Evolutionary conservation across 2,888 invertebrate genomes (phyloP).

Genomic region (Prionchulus punctatus): DNA sequence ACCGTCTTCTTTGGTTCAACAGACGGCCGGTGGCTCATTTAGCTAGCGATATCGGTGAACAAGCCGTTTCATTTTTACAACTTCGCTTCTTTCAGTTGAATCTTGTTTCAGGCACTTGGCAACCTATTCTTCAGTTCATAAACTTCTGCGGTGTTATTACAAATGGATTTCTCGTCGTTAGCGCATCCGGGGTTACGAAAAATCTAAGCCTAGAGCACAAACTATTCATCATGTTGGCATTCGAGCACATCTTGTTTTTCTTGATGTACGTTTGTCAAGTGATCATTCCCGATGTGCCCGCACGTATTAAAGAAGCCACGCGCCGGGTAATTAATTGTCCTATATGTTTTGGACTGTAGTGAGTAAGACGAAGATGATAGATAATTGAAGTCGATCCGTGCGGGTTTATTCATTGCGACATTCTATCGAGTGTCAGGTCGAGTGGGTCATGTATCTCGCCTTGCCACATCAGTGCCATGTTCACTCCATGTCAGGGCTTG

Average conservation of each 20-base stretch:
- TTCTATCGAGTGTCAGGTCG: too few species aligned
- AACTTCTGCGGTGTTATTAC: slow-evolving; percentile 38
- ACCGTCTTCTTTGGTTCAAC: slow-evolving; percentile 36
- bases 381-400: too few species aligned
- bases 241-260: slow-evolving; percentile 4
- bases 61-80: too few species aligned
- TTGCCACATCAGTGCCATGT: too few species aligned
- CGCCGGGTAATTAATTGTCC: slow-evolving; percentile 17
- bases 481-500: too few species aligned
- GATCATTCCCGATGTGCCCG: slow-evolving; percentile 32
- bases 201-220: too few species aligned
- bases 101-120: slow-evolving; percentile 40
- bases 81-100: too few species aligned
- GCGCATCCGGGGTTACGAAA: too few species aligned
- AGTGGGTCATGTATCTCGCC: too few species aligned
- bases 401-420: too few species aligned
- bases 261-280: slow-evolving; percentile 13
- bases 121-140: slow-evolving; percentile 35
- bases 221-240: background rate
- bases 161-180: slow-evolving; percentile 39
- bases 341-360: too few species aligned
- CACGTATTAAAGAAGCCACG: slow-evolving; percentile 14
- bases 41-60: slow-evolving; percentile 37
- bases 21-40: slow-evolving; percentile 34
- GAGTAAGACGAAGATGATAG: too few species aligned